Evolutionary conservation across 92 coral and sea anemone species (phyloP).

Genomic region (Virgularia gustaviana): DNA sequence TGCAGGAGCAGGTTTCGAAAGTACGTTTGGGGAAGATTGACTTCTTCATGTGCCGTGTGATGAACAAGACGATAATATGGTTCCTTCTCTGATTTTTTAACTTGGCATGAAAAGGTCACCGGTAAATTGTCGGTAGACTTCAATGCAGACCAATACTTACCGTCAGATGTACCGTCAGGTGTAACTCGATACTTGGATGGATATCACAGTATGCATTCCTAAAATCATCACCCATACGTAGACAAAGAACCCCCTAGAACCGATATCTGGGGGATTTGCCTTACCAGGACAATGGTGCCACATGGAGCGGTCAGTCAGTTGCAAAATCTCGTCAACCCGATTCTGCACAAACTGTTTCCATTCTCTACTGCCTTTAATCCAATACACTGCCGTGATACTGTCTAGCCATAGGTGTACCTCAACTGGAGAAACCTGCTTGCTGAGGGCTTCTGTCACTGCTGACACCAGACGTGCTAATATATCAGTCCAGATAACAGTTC

Average conservation of each 20-base stretch:
- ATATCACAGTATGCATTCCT: too few relatives aligned
- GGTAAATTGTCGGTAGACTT: too few relatives aligned
- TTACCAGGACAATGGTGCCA: constrained; percentile 54
- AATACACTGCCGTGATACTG: constrained; percentile 45
- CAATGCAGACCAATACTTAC: too few relatives aligned
- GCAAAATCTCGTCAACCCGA: constrained; percentile 43
- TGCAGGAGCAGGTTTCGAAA: background rate
- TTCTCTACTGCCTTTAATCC: constrained; percentile 51
- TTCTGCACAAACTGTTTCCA: constrained; percentile 59
- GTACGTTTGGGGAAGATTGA: background rate
- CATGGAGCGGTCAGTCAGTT: constrained; percentile 22
- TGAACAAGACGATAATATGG: too few relatives aligned
- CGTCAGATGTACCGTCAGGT: too few relatives aligned
- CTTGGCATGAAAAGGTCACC: too few relatives aligned
- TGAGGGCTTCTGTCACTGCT: background rate
- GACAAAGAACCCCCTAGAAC: constrained; percentile 61
- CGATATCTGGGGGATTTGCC: constrained; percentile 56
- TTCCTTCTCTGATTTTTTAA: too few relatives aligned
- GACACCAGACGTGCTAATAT: background rate
- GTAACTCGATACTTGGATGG: too few relatives aligned
- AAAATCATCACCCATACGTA: too few relatives aligned
- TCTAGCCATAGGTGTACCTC: constrained; percentile 40
- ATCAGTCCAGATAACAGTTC: background rate
- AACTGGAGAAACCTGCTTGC: background rate
- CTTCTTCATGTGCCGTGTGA: too few relatives aligned